phyloP scores from a whole-genome alignment of 1,140 invertebrate genomes.

The Zaprionus tsacasi region DNA sequence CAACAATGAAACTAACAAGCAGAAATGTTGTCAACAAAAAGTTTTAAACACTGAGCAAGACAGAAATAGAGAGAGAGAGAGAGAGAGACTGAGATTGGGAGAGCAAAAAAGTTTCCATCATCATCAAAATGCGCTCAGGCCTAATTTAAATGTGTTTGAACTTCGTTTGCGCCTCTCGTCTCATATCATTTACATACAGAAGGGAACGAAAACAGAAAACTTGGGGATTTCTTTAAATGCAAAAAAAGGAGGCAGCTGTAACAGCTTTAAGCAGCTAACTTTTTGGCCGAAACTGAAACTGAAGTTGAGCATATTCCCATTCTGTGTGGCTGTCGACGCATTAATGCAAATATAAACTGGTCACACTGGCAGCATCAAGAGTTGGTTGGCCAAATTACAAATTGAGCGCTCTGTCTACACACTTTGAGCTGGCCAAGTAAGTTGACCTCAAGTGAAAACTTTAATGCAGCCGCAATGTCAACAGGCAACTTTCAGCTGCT shows the following conservation, averaged over 20 bases:
- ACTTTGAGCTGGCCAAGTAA: constrained; percentile 31
- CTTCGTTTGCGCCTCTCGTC: constrained; percentile 48
- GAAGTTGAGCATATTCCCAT: constrained; percentile 24
- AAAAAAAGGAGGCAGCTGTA: not conserved
- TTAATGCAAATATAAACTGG: constrained; percentile 64
- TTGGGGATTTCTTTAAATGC: constrained; percentile 38
- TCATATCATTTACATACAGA: constrained; percentile 59
- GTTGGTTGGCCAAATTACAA: constrained; percentile 53
- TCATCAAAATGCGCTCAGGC: constrained; percentile 69
- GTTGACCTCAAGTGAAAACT: constrained; percentile 52
- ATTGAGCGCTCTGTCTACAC: constrained; percentile 59
- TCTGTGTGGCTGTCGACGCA: constrained; percentile 32
- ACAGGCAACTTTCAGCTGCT: constrained; percentile 18
- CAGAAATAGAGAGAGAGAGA: constrained; percentile 3
- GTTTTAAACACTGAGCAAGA: constrained; percentile 28
- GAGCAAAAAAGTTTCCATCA: constrained; percentile 46
- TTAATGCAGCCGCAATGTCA: constrained; percentile 53
- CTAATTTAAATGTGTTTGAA: constrained; percentile 71
- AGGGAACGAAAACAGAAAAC: constrained; percentile 8
- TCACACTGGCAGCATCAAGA: constrained; percentile 15
- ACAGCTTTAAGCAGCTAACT: constrained; percentile 5
- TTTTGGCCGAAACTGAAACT: constrained; percentile 9
- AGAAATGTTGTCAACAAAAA: constrained; percentile 60
- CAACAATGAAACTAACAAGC: constrained; percentile 53
- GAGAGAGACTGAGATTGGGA: constrained; percentile 3